Base-by-base conservation (phyloP, 2,113 vertebrate species). In the Xenopus laevis region DNA sequence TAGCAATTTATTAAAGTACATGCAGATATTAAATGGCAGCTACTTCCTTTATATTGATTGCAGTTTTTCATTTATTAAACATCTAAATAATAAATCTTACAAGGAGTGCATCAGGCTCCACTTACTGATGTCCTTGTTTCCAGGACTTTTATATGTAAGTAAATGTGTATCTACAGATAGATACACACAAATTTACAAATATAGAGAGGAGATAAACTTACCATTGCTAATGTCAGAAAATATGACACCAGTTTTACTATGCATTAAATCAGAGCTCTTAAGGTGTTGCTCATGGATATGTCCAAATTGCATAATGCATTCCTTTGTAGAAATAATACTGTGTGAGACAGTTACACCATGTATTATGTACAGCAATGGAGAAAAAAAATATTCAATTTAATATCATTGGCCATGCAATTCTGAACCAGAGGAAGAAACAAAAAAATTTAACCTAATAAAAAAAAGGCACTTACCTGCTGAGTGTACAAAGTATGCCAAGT, bases 401-500 rank as follows among this genome's bases (percentile, higher is more conserved):
- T 27, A 27, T 27, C 23, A 27, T 27, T 40, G 8, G 33, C 8
- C 33, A 40, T 40, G 33, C 6, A 40, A 2, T 40, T 40, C 8
- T 40, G 6, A 40, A 40, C 33, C 33, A 40, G 33, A 40, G 33
- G 33, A 9, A 40, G 33, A 40, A 40, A 40, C 6, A 40, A 40
- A 40, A 40, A 40, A 7, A 40, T 27, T n/a, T n/a, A n/a, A 27
- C 1, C 23, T 27, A 40, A 40, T 40, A 27, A 27, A 61, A 17
- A 57, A 69, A 11, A 16, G 23, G 4, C 13, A 9, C 96, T 93
- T 87, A 99, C 97, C 97, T 91, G 92, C 91, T 87, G 96, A 87
- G 82, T 97, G 96, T 74, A 98, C 97, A 83, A 98, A 98, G 94
- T 99, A 99, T 87, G 97, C 97, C 94, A 99, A 92, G 92, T 98